Base-by-base conservation (phyloP, 2,888 invertebrate species). In the Odontomyia ornata region DNA sequence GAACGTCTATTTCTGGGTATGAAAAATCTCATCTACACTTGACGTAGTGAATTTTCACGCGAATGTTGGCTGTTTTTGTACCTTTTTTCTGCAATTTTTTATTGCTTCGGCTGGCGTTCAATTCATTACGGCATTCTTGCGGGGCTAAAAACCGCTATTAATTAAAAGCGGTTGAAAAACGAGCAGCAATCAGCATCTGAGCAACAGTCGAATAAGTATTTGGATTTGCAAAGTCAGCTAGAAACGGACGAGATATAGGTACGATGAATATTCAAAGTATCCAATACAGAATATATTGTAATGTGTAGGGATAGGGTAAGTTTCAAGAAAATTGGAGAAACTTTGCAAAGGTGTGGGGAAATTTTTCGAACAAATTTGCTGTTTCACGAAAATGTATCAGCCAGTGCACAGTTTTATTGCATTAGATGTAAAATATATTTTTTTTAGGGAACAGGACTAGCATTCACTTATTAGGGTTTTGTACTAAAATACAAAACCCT, bases 61-160 rank as follows among this genome's bases (percentile, higher is more conserved):
- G 52, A 52, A 36, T 36, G 36, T 36, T 36, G 36, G 36, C 36
- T 36, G 36, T 36, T 36, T 36, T 36, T 36, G 36, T 36, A 36
- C 9, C 36, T 36, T 36, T 36, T 36, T 36, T 36, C 3, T 36
- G 36, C 5, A 18, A 52, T 52, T 52, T 52, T 52, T 52, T 52
- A 52, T 36, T 36, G 36, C 52, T 52, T 4, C 36, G 36, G 7
- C 52, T 47, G 23, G 69, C 18, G 21, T 7, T 15, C 69, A 23
- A 47, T 69, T 69, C 69, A 69, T 69, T 69, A 69, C 46, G 69
- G 69, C 18, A 69, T 69, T 69, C 47, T 69, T 69, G 69, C 46
- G 13, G 21, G 69, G 69, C 69, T 69, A 69, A 15, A 69, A 46
- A 30, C 69, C 65, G 18, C 69, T 46, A 69, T 69, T 69, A 69